phyloP scores from a whole-genome alignment of 2,888 invertebrate genomes.

The Anaspis maculata region DNA sequence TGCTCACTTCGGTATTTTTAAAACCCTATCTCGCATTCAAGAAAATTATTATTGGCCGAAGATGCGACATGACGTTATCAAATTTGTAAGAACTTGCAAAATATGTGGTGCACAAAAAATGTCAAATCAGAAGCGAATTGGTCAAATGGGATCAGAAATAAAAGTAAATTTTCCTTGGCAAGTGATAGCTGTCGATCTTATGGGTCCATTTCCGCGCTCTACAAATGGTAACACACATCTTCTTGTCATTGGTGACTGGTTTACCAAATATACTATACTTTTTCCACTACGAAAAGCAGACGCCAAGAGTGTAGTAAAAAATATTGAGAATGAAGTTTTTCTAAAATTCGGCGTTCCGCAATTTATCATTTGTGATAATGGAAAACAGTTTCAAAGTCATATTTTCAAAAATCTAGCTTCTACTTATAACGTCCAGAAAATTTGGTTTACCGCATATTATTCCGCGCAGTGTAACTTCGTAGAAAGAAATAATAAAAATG shows the following conservation, averaged over 20 bases:
- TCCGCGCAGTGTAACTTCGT: conserved; percentile 1
- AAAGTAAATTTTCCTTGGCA: background rate
- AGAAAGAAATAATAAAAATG: background rate
- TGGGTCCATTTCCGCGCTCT: background rate
- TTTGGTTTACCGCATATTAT: conserved; percentile 1
- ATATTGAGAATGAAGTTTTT: background rate
- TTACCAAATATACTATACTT: background rate
- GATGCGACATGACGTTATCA: background rate
- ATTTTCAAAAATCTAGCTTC: background rate
- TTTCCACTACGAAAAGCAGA: background rate
- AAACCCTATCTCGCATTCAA: background rate
- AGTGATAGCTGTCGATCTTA: too few species aligned
- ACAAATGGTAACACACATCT: background rate
- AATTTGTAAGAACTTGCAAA: background rate
- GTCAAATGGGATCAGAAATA: background rate
- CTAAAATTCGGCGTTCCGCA: conserved; percentile 3
- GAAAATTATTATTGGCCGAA: background rate
- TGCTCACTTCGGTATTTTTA: background rate
- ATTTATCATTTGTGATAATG: background rate
- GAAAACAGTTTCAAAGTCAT: background rate
- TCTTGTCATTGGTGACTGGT: background rate
- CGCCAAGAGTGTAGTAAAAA: background rate
- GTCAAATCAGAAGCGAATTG: background rate
- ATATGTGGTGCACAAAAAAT: background rate
- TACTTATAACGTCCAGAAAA: conserved; percentile 1